Evolutionary conservation across 35 echinoderm and acorn worm species (phyloP), one percentile per base, ranked within the genome.

Genomic region (Nesometra sesokonis): DNA sequence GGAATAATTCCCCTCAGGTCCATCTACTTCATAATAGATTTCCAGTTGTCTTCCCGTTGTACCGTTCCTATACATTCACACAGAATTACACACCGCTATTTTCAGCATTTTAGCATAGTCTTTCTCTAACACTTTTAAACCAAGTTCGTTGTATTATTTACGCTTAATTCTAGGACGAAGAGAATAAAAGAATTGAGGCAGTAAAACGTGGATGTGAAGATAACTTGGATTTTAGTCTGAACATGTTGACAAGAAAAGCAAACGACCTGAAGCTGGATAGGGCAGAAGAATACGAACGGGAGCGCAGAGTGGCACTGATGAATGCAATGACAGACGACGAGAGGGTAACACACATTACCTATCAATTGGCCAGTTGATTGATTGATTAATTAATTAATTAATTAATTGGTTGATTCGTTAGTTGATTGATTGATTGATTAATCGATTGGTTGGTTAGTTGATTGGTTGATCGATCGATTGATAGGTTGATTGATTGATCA

Each of bases 271-370:
- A 40, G n/a, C 32, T 97, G 5, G 78, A 89, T 17, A 34, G 88
- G 3, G 67, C 47, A 0, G 33, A 86, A 9, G 91, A 87, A 81
- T 78, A 79, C 0, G 94, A 97, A 47, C 11, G 89, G 80, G 77
- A 93, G 32, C 67, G 94, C 33, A 76, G 94, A 5, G 80, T 93
- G 86, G 29, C 27, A 0, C 32, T 90, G 29, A 87, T 93, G 84
- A 57, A 87, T 46, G 88, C 93, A 13, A 82, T 97, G 78, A 97
- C 88, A 0, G 91, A 97, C 76, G 81, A 76, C 47, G 88, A 93
- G 36, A 84, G 43, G 89, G 88, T 90, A 77, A 32, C 5, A 27
- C 3, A 35, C 46, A 0, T 29, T 36, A 78, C 29, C 19, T 13
- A 35, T 88, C 32, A 32, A 82, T 17, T 29, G 27, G 15, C 0